phyloP scores from a whole-genome alignment of 2,888 invertebrate genomes.

The Stomorhina lunata region DNA sequence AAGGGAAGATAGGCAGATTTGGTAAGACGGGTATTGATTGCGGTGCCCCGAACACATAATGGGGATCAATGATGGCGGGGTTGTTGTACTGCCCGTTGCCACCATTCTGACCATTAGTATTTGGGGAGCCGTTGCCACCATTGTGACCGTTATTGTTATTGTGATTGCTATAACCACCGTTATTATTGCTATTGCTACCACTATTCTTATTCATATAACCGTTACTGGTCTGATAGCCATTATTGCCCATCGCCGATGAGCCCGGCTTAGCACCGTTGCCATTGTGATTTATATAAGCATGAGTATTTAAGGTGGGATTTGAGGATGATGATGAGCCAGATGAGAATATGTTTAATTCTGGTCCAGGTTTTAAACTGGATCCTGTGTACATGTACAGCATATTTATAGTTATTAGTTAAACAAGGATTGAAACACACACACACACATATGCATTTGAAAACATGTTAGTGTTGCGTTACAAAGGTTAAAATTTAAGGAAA shows the following conservation, averaged over 20 bases:
- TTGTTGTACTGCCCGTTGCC: conserved; percentile 63
- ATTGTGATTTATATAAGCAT: conserved; percentile 72
- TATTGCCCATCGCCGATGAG: conserved; percentile 57
- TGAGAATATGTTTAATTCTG: conserved; percentile 76
- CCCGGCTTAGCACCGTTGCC: conserved; percentile 65
- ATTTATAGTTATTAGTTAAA: no score
- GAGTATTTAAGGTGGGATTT: conserved; percentile 77
- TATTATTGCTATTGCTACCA: conserved; percentile 64
- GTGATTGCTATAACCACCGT: conserved; percentile 63
- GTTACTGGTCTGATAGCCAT: conserved; percentile 58
- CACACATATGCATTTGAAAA: conserved; percentile 1
- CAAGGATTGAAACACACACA: conserved; percentile 19
- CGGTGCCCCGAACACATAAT: conserved; percentile 79
- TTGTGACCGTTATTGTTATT: conserved; percentile 66
- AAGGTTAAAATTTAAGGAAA: background rate
- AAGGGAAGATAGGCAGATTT: conserved; percentile 79
- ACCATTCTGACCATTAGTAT: conserved; percentile 68
- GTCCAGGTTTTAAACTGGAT: conserved; percentile 78
- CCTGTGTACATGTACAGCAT: conserved; percentile 71
- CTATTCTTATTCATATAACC: conserved; percentile 65
- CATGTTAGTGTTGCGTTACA: conserved; percentile 24
- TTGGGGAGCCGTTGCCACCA: conserved; percentile 58
- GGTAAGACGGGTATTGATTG: conserved; percentile 77
- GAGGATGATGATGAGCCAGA: conserved; percentile 75
- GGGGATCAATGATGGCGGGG: conserved; percentile 80